Percentiles rank a stretch among this genome's conserved stretches.
Conservation (phyloP, 1,140 invertebrate genomes). For the Holcopasites calliopsidis region DNA sequence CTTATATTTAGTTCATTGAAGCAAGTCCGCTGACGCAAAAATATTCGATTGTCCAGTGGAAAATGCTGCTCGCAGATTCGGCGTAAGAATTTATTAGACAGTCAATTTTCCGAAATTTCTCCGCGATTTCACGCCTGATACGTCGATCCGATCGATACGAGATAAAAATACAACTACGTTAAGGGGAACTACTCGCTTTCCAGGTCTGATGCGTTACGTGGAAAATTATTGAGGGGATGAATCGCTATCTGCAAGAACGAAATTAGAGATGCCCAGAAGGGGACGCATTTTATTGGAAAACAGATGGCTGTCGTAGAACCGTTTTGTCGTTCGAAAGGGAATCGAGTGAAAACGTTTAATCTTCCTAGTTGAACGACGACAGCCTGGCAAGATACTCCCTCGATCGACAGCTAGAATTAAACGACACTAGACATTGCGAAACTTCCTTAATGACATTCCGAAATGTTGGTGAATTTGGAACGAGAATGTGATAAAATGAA, state of each 20-base stretch:
- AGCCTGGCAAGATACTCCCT: slow-evolving; percentile 4
- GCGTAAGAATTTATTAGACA: not conserved
- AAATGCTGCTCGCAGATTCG: not conserved
- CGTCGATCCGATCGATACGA: not conserved
- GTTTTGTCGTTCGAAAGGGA: not conserved
- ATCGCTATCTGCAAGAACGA: not conserved
- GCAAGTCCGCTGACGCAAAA: too few relatives aligned
- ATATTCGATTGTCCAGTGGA: not conserved
- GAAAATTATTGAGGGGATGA: not conserved
- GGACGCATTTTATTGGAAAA: not conserved
- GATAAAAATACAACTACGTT: not conserved
- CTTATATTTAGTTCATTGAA: too few relatives aligned
- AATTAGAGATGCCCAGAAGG: not conserved
- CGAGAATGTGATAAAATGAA: slow-evolving; percentile 5
- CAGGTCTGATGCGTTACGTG: not conserved
- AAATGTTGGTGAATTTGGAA: slow-evolving; percentile 17
- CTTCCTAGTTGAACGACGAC: not conserved
- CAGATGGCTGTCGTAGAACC: not conserved
- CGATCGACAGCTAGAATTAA: slow-evolving; percentile 31
- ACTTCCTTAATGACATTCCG: slow-evolving; percentile 14
- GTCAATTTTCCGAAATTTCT: not conserved
- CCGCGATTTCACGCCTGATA: slow-evolving; percentile 10
- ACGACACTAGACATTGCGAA: slow-evolving; percentile 40
- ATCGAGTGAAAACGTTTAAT: slow-evolving; percentile 11
- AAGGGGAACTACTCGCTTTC: not conserved